Evolutionary conservation across 1,140 invertebrate genomes (phyloP), one percentile per base, ranked within the genome.

Genomic region (Drosophila bifasciata): DNA sequence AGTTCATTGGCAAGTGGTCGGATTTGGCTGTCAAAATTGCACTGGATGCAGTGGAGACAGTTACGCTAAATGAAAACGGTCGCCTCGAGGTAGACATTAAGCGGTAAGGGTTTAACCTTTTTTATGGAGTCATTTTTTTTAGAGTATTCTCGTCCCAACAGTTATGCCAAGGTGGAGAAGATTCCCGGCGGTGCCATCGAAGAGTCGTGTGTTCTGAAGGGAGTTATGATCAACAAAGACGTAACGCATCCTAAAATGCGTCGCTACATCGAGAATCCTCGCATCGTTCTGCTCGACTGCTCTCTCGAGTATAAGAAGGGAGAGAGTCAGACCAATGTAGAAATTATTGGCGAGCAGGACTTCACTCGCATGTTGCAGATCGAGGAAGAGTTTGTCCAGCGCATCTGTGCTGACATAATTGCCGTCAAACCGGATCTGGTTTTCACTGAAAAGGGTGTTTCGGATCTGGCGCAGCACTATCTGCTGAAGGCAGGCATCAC

Each of bases 141-240:
- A 40, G 11, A 43, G 25, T 25, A 23, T n/a, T n/a, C 39, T 15
- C 23, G 16, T 45, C 2, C 15, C 15, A 11, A 16, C 57, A 93
- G 71, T 43, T 99, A 99, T 92, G 98, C 98, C 1, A 99, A 99
- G 93, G 96, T 99, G 36, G 98, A 99, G 92, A 99, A 99, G 93
- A 97, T 99, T 76, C 98, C 99, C 11, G 99, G 99, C 51, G 99
- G 98, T 6, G 94, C 95, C 1, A 97, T 99, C 56, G 98, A 99
- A 90, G 98, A 99, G 60, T 99, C 97, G 5, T 93, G 94, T 72
- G 98, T 99, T n/a, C 92, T 99, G 3, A 96, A 94, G 72, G 99
- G 99, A 21, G 96, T 99, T 3, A 99, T 99, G 97, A 91, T 99
- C 16, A 99, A 99, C 92, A 99, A 99, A 93, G 99, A 99, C 93